phyloP scores from a whole-genome alignment of 2,888 invertebrate genomes.

The Pantelozetes paolii region DNA sequence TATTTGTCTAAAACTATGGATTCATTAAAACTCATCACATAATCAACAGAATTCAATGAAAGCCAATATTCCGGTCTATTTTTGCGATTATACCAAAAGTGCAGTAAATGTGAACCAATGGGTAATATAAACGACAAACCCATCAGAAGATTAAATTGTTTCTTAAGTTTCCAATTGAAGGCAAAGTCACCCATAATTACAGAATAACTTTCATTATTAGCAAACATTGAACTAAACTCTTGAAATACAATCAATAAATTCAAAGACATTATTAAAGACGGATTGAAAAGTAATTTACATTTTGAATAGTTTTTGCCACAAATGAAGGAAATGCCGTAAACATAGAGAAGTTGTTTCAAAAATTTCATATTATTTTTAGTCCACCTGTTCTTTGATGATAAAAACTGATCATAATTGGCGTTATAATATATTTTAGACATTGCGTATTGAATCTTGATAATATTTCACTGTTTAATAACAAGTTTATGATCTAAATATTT shows the following conservation, averaged over 20 bases:
- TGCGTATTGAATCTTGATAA: too few relatives aligned
- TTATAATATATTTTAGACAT: too few relatives aligned
- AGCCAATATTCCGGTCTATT: neutral
- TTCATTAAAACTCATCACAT: neutral
- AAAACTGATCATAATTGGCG: too few relatives aligned
- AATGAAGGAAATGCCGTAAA: neutral
- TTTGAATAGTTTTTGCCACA: neutral
- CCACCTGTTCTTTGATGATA: too few relatives aligned
- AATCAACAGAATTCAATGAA: neutral
- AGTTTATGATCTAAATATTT: too few relatives aligned
- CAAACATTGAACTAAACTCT: neutral
- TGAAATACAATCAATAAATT: neutral
- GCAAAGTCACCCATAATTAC: conserved; percentile 1
- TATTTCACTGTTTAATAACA: too few relatives aligned
- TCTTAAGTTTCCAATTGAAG: conserved; percentile 18
- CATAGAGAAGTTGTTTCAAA: neutral
- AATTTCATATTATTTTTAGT: too few relatives aligned
- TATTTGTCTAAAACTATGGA: neutral
- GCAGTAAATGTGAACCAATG: neutral
- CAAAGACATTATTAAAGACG: neutral
- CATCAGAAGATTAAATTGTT: neutral
- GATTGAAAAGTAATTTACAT: neutral
- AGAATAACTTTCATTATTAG: neutral
- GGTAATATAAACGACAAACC: neutral
- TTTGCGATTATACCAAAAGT: neutral